These are phyloP conservation scores for Mythimna albipuncta DNA, from an alignment of 2,888 invertebrate species.

Conservation along the genomic window DNA sequence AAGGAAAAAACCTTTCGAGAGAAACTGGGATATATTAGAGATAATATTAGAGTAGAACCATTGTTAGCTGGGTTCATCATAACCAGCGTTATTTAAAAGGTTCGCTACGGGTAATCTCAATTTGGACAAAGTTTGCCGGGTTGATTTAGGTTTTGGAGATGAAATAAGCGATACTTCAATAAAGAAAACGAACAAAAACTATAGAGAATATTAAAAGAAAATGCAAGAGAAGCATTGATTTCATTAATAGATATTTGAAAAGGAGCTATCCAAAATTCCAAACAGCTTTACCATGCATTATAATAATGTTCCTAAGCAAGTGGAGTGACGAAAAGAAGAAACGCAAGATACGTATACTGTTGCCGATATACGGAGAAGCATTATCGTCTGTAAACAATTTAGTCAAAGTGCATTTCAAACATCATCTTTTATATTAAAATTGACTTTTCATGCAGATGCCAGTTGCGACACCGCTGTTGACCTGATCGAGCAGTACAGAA, in stretches of 20 bases:
- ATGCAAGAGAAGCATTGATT: conserved; percentile 89
- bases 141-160: conserved; percentile 79
- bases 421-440: conserved; percentile 59
- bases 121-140: conserved; percentile 86
- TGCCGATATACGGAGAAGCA: too few species aligned
- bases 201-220: conserved; percentile 91
- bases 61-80: conserved; percentile 93
- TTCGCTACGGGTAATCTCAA: conserved; percentile 91
- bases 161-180: conserved; percentile 77
- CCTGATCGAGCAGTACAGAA: conserved; percentile 40
- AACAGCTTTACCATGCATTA: conserved; percentile 89
- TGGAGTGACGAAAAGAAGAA: conserved; percentile 92
- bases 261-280: conserved; percentile 81
- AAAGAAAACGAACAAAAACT: conserved; percentile 86
- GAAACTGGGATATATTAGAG: conserved; percentile 59
- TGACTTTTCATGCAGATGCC: conserved; percentile 60
- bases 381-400: too few species aligned
- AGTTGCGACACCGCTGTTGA: conserved; percentile 51
- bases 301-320: conserved; percentile 91
- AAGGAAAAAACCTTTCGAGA: conserved; percentile 77
- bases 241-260: conserved; percentile 88
- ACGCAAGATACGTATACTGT: conserved; percentile 77
- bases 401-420: conserved; percentile 67
- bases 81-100: conserved; percentile 92
- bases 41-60: too few species aligned